Base-by-base conservation (phyloP, 2,888 invertebrate species). In the Apodemia duryi region DNA sequence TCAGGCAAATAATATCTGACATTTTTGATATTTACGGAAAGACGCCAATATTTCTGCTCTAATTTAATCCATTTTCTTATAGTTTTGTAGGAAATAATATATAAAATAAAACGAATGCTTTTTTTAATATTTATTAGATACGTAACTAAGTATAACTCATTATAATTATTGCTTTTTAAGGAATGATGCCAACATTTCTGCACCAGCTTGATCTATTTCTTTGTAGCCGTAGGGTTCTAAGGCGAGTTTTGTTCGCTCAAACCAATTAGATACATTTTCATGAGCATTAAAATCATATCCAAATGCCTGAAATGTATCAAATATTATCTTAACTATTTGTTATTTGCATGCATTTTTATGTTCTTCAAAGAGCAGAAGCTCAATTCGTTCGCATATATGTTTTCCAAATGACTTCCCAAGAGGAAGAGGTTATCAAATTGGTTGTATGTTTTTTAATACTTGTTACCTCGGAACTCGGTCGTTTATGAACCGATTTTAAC, bases 221-320 rank as follows among this genome's bases (percentile, higher is more conserved):
- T 94, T 93, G 76, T 95, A 96, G 0, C 95, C 96, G 71, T 92
- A 94, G 2, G 94, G 93, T 61, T 93, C 93, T 77, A 96, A 82
- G 28, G 91, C 92, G 28, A 92, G 93, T 82, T 95, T 95, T 71
- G 94, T 94, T 69, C 94, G 91, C 63, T 94, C 92, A 70, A 94
- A 94, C 96, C 96, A 96, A 28, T 92, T 91, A 3, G 82, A 79
- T 4, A 95, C 80, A 69, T 95, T 93, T 52, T 93, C 91, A 74
- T 93, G 93, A 62, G 91, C 84, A 32, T 88, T 88, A 68, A 93
- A 86, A 76, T 95, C 93, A 71, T 91, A 93, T 6, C 81, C 88
- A 13, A 93, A 86, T 10, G 89, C 91, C 94, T 94, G 82, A 43
- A 61, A 66, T 41, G 11, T 5, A 54, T n/a, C 7, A 46, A 64